Percentiles rank a stretch among this genome's conserved stretches.
Evolutionary conservation across 2,113 vertebrate genomes (phyloP).

Genomic region (Dromiciops gliroides): DNA sequence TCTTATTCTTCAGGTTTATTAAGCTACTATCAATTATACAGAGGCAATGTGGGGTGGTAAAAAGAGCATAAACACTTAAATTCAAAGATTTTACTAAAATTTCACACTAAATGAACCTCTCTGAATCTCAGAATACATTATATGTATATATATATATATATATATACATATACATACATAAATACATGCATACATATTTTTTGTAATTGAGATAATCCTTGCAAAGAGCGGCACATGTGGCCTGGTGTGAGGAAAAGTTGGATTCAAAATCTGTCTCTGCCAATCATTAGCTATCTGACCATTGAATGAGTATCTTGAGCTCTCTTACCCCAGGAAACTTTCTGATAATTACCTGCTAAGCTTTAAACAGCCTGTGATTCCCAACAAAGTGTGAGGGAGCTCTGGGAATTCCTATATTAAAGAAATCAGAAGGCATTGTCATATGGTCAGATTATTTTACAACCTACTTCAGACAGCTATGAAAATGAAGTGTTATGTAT

Average conservation of each 20-base stretch:
- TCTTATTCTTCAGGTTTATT: background rate
- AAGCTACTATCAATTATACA: background rate
- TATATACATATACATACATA: too few species aligned
- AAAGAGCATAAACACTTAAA: background rate
- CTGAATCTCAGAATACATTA: background rate
- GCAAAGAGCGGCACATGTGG: background rate
- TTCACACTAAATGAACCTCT: background rate
- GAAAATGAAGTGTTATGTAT: background rate
- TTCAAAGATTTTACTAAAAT: background rate
- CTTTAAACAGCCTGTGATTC: background rate
- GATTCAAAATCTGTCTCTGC: background rate
- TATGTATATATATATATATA: too few species aligned
- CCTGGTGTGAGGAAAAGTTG: background rate
- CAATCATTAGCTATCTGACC: background rate
- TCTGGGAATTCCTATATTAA: background rate
- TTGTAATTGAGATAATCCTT: background rate
- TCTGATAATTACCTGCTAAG: background rate
- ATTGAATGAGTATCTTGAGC: background rate
- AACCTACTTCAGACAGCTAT: background rate
- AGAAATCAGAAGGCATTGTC: background rate
- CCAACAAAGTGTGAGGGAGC: background rate
- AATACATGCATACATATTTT: too few species aligned
- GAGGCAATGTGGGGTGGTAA: background rate
- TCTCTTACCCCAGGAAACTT: background rate
- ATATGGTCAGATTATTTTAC: background rate